phyloP scores from a whole-genome alignment of 1,140 invertebrate genomes.

The Trinorchestia longiramus region DNA sequence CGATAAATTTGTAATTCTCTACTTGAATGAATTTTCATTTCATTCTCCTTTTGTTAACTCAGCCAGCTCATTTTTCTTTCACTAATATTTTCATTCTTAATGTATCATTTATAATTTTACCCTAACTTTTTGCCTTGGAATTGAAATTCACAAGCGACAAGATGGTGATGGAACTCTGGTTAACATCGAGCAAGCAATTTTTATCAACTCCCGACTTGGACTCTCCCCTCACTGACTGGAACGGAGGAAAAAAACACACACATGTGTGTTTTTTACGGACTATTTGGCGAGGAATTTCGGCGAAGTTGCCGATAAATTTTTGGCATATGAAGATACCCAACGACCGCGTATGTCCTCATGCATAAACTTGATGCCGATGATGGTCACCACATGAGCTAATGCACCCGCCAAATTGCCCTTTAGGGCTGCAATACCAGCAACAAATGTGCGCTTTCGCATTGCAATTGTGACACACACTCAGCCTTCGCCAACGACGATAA shows the following conservation, averaged over 20 bases:
- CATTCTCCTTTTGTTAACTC: too few species aligned
- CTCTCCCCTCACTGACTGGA: neutral
- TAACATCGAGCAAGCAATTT: neutral
- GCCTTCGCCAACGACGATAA: neutral
- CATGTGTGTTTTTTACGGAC: neutral
- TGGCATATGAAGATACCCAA: slow-evolving; percentile 11
- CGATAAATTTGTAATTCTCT: too few species aligned
- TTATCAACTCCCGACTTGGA: neutral
- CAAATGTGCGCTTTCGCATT: neutral
- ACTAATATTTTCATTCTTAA: too few species aligned
- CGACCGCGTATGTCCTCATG: neutral
- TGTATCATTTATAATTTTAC: too few species aligned
- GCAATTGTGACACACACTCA: neutral
- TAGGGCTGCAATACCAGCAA: neutral
- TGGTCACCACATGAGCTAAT: neutral
- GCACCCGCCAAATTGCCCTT: neutral
- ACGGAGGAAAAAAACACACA: neutral
- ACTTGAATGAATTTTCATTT: too few species aligned
- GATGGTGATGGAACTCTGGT: too few species aligned
- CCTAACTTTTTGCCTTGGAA: too few species aligned
- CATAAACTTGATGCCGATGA: neutral
- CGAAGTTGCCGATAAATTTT: neutral
- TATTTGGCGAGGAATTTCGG: neutral
- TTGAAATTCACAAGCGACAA: too few species aligned
- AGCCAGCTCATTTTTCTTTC: too few species aligned